A percentile compares a stretch with the other conserved stretches of the same genome.
Evolutionary conservation across 2,113 vertebrate genomes (phyloP).

Genomic region (Protobothrops mucrosquamatus): DNA sequence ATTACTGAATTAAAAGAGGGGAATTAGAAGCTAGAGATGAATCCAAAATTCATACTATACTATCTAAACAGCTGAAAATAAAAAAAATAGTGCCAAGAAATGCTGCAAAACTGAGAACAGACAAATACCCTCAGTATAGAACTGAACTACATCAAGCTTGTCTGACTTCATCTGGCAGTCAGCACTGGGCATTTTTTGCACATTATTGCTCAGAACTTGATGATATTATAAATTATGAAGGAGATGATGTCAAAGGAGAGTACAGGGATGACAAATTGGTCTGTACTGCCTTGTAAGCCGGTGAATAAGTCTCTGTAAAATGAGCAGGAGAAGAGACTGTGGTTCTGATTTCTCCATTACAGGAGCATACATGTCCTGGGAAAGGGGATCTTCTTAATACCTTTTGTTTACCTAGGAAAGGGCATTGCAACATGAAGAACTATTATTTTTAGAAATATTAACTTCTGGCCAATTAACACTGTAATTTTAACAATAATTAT

Average conservation of each 20-base stretch:
- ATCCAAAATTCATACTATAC: neutral
- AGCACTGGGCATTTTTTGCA: neutral
- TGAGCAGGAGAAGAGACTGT: neutral
- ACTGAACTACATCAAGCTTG: neutral
- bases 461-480: neutral
- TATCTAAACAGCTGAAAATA: neutral
- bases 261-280: neutral
- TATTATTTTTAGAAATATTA: slow-evolving; percentile 1
- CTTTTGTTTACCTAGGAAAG: neutral
- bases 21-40: neutral
- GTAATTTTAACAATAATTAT: neutral
- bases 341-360: neutral
- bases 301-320: neutral
- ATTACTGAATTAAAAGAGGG: neutral
- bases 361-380: neutral
- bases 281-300: neutral
- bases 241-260: neutral
- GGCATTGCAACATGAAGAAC: neutral
- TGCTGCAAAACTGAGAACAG: neutral
- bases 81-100: neutral
- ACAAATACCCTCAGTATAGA: neutral
- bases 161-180: neutral
- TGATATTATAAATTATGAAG: neutral
- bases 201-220: neutral
- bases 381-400: neutral